Conservation (phyloP, 2,113 vertebrate genomes). For the rat (Rattus norvegicus) region GRCr8 NC_086023.1:146077001-146077500, state of each 20-base stretch:
- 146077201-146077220: neutral
- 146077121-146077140: neutral
- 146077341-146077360: neutral
- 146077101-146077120: neutral
- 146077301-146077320: neutral
- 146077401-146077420: neutral
- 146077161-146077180: neutral
- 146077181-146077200: neutral
- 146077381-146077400: neutral
- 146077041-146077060: neutral
- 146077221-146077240: neutral
- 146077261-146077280: neutral
- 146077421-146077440: neutral
- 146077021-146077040: neutral
- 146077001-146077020: neutral
- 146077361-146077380: neutral
- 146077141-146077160: neutral
- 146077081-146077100: neutral
- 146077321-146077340: too few relatives aligned
- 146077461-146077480: neutral
- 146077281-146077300: neutral
- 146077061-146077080: neutral
- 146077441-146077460: neutral
- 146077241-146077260: neutral
- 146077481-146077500: constrained; percentile 36